A percentile compares a stretch with the other conserved stretches of the same genome.
Evolutionary conservation across 2,797 vertebrate genomes (phyloP).

Genomic region (Microhierax caerulescens): DNA sequence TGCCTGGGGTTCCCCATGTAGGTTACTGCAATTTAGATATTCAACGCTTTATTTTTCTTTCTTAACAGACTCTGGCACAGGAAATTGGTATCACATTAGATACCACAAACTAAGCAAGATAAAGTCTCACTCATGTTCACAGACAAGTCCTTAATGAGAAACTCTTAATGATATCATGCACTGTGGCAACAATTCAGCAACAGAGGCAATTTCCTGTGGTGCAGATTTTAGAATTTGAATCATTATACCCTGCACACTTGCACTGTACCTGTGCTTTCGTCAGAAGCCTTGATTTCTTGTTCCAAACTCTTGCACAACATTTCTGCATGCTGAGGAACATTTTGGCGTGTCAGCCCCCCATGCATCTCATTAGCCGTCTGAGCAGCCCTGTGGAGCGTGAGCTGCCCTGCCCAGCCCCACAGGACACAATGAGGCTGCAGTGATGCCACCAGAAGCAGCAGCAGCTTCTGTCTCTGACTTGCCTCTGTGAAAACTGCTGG

Average conservation of each 20-base stretch:
- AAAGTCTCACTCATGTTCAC: background rate
- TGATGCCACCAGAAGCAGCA: background rate
- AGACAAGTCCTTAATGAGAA: background rate
- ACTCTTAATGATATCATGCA: background rate
- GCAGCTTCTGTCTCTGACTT: background rate
- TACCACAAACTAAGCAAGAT: background rate
- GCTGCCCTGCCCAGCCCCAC: fast-evolving
- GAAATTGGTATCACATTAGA: background rate
- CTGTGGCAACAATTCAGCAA: background rate
- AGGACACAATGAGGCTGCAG: background rate
- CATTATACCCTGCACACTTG: background rate
- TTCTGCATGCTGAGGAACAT: background rate
- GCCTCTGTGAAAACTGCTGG: background rate
- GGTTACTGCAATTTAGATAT: background rate
- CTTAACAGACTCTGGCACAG: background rate
- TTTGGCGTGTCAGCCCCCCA: fast-evolving
- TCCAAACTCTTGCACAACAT: background rate
- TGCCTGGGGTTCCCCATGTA: background rate
- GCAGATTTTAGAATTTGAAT: background rate
- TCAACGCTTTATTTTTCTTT: background rate
- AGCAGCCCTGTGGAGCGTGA: background rate
- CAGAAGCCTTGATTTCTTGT: background rate
- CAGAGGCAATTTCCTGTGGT: background rate
- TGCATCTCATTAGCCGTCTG: fast-evolving
- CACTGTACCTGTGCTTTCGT: background rate